A percentile compares a stretch with the other conserved stretches of the same genome.
These are phyloP conservation scores for Cenopis cana DNA, from an alignment of 2,888 invertebrate genomes.

Conservation along the genomic window DNA sequence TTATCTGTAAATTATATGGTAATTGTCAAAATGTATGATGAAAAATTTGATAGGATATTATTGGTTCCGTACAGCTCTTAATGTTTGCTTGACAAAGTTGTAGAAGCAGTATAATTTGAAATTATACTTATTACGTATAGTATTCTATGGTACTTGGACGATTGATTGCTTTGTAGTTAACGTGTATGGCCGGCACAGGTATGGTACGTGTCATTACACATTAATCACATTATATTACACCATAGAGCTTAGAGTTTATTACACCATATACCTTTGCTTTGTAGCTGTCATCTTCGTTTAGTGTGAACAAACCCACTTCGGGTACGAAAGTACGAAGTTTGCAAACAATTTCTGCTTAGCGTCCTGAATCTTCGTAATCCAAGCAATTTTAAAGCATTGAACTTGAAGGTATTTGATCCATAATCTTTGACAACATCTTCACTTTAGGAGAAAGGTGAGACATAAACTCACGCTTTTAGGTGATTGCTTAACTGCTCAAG, in stretches of 20 bases:
- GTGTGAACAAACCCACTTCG: not conserved
- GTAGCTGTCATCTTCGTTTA: conserved; percentile 21
- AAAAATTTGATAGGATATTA: not conserved
- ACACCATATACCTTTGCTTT: conserved; percentile 17
- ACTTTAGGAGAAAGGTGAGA: not conserved
- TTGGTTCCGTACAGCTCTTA: conserved; percentile 1
- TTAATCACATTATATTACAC: conserved; percentile 24
- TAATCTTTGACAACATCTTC: too few relatives aligned
- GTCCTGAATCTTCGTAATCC: not conserved
- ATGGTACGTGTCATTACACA: conserved; percentile 40
- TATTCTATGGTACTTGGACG: conserved; percentile 40
- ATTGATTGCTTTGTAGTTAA: conserved; percentile 42
- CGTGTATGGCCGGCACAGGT: conserved; percentile 44
- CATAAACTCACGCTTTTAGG: not conserved
- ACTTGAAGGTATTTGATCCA: not conserved
- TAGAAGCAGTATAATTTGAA: not conserved
- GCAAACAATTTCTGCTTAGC: not conserved
- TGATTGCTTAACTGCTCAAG: not conserved
- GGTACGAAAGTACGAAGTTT: not conserved
- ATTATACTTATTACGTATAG: not conserved
- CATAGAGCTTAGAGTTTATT: conserved; percentile 10
- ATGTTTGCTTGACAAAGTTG: not conserved
- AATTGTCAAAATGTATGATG: not conserved
- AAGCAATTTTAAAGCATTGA: not conserved
- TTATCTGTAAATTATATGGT: not conserved